These are phyloP conservation scores for Incurvaria masculella DNA, from an alignment of 2,888 invertebrate genomes.

Conservation along the genomic window DNA sequence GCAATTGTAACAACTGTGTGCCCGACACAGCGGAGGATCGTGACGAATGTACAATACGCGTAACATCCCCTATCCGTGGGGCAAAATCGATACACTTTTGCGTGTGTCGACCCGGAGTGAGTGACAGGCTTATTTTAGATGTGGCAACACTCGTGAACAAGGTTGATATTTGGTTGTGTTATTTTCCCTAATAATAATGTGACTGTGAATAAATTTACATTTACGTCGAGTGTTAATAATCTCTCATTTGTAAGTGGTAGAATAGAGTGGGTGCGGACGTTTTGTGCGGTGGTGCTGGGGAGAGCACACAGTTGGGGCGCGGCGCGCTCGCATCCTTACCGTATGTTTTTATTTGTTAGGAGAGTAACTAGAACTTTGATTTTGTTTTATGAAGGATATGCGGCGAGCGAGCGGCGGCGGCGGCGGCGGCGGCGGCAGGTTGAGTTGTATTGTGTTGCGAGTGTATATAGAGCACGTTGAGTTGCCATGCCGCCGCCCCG, in stretches of 20 bases:
- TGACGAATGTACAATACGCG: too few species aligned
- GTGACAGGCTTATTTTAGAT: background rate
- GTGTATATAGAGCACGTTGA: conserved; percentile 51
- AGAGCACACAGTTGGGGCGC: too few species aligned
- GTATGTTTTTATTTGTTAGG: too few species aligned
- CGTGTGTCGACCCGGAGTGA: too few species aligned
- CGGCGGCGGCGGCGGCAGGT: background rate
- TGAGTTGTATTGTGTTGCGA: conserved; percentile 13
- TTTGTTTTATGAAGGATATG: too few species aligned
- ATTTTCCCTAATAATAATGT: background rate
- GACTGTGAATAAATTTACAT: background rate
- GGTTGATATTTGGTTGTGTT: background rate
- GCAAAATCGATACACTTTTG: too few species aligned
- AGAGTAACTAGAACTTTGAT: too few species aligned
- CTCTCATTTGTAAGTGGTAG: background rate
- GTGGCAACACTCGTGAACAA: background rate
- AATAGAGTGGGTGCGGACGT: background rate
- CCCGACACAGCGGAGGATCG: too few species aligned
- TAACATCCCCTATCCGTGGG: too few species aligned
- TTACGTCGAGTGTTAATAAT: background rate
- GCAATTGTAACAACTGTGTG: too few species aligned
- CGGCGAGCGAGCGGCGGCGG: background rate
- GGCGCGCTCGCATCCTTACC: too few species aligned
- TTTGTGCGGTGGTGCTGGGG: too few species aligned
- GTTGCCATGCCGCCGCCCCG: conserved; percentile 27